Evolutionary conservation across 2,797 vertebrate genomes (phyloP).

Genomic region (Spondyliosoma cantharus): DNA sequence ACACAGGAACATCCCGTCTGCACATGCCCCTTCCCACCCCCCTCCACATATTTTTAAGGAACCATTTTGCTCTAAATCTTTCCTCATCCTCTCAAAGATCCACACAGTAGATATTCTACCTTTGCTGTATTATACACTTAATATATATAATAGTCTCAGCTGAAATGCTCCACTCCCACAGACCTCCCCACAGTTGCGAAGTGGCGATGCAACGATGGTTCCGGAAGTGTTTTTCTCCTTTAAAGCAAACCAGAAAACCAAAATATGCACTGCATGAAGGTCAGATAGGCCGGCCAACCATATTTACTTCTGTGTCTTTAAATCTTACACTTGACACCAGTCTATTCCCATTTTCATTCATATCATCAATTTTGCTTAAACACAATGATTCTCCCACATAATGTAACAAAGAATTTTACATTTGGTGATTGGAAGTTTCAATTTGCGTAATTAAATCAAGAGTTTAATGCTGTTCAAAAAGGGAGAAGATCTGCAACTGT

Average conservation of each 20-base stretch:
- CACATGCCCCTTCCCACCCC: conserved; percentile 58
- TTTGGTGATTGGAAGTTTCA: background rate
- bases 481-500: background rate
- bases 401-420: background rate
- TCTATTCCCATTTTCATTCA: background rate
- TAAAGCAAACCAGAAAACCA: too few relatives aligned
- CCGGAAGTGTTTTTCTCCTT: conserved; percentile 11
- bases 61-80: conserved; percentile 58
- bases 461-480: background rate
- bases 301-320: too few relatives aligned
- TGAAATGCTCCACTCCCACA: conserved; percentile 65
- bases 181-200: conserved; percentile 53
- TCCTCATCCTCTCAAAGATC: conserved; percentile 66
- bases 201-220: conserved; percentile 28
- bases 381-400: background rate
- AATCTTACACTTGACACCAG: too few relatives aligned
- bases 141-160: conserved; percentile 76
- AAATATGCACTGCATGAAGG: too few relatives aligned
- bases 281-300: too few relatives aligned
- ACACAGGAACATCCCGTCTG: conserved; percentile 75
- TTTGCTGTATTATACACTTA: conserved; percentile 75
- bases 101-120: conserved; percentile 81
- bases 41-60: conserved; percentile 52
- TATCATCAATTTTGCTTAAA: background rate
- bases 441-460: too few relatives aligned